Evolutionary conservation across 2,797 vertebrate genomes (phyloP).

Genomic region (Pangasius larnaudii): DNA sequence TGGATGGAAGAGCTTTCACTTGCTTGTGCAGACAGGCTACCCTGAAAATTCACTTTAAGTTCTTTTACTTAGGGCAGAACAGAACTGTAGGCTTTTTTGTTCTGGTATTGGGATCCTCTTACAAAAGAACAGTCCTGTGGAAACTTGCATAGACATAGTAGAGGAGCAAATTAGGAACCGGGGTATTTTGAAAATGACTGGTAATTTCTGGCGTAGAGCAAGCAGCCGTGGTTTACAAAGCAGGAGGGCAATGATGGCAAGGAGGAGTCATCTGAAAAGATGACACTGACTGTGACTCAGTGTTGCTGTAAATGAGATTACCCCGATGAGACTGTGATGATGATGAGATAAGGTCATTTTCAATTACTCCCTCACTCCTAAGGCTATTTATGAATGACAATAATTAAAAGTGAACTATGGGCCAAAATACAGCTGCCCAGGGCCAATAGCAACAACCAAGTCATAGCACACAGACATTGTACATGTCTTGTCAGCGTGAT

Average conservation of each 20-base stretch:
- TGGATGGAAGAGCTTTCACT: slow-evolving; percentile 64
- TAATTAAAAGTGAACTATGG: slow-evolving; percentile 12
- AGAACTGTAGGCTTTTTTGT: slow-evolving; percentile 16
- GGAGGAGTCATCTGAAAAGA: slow-evolving; percentile 23
- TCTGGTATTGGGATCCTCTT: neutral
- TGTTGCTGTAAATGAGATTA: slow-evolving; percentile 41
- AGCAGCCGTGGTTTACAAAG: slow-evolving; percentile 27
- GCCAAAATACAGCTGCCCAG: neutral
- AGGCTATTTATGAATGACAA: slow-evolving; percentile 13
- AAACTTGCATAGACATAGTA: neutral
- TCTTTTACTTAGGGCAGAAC: slow-evolving; percentile 39
- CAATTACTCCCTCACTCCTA: slow-evolving; percentile 11
- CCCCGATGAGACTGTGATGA: slow-evolving; percentile 8
- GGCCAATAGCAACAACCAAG: neutral
- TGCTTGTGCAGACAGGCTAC: slow-evolving; percentile 56
- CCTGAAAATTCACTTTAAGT: slow-evolving; percentile 52
- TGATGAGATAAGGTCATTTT: slow-evolving; percentile 33
- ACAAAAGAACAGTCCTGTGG: slow-evolving; percentile 28
- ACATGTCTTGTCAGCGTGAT: slow-evolving; percentile 10
- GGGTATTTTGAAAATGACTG: slow-evolving; percentile 32
- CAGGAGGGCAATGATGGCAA: slow-evolving; percentile 24
- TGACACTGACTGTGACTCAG: slow-evolving; percentile 30
- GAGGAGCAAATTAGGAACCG: neutral
- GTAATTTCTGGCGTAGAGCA: slow-evolving; percentile 2
- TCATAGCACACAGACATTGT: neutral